These are phyloP conservation scores for Scyliorhinus canicula DNA, from an alignment of 2,797 vertebrate species.

Conservation along the genomic window DNA sequence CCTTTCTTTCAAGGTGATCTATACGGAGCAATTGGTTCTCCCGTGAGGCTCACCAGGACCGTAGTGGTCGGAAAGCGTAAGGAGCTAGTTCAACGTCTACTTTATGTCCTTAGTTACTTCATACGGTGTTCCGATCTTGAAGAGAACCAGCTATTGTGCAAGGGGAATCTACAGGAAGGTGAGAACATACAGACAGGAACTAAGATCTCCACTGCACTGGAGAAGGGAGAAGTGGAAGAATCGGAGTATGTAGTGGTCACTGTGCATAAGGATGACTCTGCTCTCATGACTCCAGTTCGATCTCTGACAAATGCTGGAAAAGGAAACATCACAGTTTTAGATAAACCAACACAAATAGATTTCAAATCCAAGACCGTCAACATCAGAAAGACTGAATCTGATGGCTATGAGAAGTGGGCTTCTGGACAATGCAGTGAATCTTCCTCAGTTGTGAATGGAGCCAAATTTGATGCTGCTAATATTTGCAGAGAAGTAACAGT, in stretches of 20 bases:
- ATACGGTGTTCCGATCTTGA: constrained; percentile 78
- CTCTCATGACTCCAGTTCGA: constrained; percentile 56
- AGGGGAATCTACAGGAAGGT: constrained; percentile 47
- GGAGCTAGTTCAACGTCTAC: constrained; percentile 71
- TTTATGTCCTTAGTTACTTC: constrained; percentile 77
- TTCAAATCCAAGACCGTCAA: neutral
- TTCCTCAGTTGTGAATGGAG: neutral
- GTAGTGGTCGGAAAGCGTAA: constrained; percentile 72
- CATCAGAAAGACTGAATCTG: constrained; percentile 43
- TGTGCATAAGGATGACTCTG: constrained; percentile 56
- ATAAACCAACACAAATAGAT: constrained; percentile 38
- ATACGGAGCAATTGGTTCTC: constrained; percentile 74
- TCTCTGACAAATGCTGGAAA: constrained; percentile 42
- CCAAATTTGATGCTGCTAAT: neutral
- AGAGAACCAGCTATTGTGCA: constrained; percentile 63
- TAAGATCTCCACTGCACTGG: constrained; percentile 61
- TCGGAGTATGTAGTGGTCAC: constrained; percentile 72
- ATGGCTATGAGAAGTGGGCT: constrained; percentile 30
- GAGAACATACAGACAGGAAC: constrained; percentile 57
- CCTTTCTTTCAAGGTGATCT: constrained; percentile 61
- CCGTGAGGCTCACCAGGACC: constrained; percentile 68
- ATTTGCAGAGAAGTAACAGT: constrained; percentile 41
- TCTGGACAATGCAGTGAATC: constrained; percentile 36
- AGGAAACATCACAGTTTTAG: constrained; percentile 41
- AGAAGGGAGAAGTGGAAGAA: constrained; percentile 68